Conservation (phyloP, 1,140 invertebrate species). For the Proales similis region DNA sequence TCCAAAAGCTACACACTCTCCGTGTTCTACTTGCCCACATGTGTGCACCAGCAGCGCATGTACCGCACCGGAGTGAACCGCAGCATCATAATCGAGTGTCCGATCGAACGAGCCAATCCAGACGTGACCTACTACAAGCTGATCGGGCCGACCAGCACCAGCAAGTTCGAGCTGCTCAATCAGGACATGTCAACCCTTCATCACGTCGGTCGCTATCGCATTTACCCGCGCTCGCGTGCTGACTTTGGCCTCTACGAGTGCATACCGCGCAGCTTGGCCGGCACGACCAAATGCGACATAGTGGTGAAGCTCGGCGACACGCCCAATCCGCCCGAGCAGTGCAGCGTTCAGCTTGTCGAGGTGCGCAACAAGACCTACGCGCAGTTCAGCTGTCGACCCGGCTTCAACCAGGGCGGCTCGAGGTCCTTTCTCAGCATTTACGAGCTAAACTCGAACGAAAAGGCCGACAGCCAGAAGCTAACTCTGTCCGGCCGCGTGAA, state of each 20-base stretch:
- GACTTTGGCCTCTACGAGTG: slow-evolving; percentile 33
- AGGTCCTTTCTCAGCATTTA: slow-evolving; percentile 26
- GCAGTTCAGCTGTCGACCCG: slow-evolving; percentile 32
- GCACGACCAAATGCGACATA: slow-evolving; percentile 33
- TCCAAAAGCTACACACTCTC: slow-evolving; percentile 25
- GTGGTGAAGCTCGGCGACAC: slow-evolving; percentile 18
- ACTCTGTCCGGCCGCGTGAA: slow-evolving; percentile 22
- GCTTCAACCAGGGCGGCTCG: slow-evolving; percentile 25
- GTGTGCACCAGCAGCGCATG: slow-evolving; percentile 15
- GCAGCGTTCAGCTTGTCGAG: slow-evolving; percentile 21
- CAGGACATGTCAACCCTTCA: slow-evolving; percentile 13
- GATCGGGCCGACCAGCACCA: slow-evolving; percentile 13
- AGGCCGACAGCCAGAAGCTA: slow-evolving; percentile 21
- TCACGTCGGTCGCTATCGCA: slow-evolving; percentile 13
- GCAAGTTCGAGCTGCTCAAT: slow-evolving; percentile 26
- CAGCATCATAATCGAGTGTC: slow-evolving; percentile 31
- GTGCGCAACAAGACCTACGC: slow-evolving; percentile 34
- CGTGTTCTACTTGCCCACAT: slow-evolving; percentile 24
- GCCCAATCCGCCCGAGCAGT: slow-evolving; percentile 31
- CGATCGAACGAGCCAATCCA: slow-evolving; percentile 26
- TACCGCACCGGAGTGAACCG: slow-evolving; percentile 27
- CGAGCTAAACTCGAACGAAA: slow-evolving; percentile 14
- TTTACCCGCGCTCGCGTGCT: slow-evolving; percentile 7
- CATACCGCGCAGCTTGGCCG: slow-evolving; percentile 28
- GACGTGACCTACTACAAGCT: slow-evolving; percentile 37